Evolutionary conservation across 1,140 invertebrate genomes (phyloP).

Genomic region (Drosophila mojavensis): DNA sequence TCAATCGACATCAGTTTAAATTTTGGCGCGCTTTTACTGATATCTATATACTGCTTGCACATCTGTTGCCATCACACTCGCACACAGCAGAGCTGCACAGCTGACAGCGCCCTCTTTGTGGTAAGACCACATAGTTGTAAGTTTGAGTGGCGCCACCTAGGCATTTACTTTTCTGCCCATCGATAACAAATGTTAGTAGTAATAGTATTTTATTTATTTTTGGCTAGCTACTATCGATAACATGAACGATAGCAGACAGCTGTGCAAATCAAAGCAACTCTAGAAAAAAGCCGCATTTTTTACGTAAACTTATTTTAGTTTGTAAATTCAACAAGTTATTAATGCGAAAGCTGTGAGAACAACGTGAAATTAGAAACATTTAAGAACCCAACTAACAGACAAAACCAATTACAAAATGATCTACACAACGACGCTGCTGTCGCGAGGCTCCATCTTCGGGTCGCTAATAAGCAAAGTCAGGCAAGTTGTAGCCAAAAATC

Average conservation of each 20-base stretch:
- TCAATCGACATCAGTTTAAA: constrained; percentile 3
- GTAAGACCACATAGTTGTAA: neutral
- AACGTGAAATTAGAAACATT: neutral
- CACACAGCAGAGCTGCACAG: neutral
- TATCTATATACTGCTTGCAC: constrained; percentile 6
- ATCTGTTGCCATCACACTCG: neutral
- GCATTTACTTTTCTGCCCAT: neutral
- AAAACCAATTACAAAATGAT: constrained; percentile 55
- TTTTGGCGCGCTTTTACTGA: neutral
- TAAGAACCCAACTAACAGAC: neutral
- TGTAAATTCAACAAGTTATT: constrained; percentile 68
- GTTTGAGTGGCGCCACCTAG: constrained; percentile 8
- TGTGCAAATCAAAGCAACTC: constrained; percentile 21
- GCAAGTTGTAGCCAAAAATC: constrained; percentile 79
- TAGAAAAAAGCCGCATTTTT: constrained; percentile 66
- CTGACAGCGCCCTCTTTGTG: constrained; percentile 13
- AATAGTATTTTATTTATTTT: neutral
- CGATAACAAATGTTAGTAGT: neutral
- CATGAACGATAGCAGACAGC: constrained; percentile 15
- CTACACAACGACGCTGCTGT: constrained; percentile 64
- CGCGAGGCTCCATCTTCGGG: constrained; percentile 68
- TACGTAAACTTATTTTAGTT: constrained; percentile 60
- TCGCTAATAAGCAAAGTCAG: constrained; percentile 82
- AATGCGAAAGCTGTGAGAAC: neutral
- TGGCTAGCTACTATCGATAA: neutral